These are phyloP conservation scores for Xiphophorus hellerii DNA, from an alignment of 2,113 vertebrate species.

Conservation along the genomic window DNA sequence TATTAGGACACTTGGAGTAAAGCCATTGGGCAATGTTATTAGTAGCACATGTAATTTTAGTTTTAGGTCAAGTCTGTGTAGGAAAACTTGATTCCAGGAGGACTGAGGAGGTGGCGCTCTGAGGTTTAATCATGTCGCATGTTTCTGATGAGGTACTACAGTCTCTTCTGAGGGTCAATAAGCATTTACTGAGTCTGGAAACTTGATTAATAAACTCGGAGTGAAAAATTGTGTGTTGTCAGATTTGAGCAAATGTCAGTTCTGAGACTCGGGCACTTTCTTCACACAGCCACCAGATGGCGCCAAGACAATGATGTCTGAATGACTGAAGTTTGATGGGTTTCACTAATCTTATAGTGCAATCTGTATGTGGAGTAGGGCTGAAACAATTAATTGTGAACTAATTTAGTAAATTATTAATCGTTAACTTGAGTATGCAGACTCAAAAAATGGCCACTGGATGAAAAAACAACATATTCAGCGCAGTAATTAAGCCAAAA, in stretches of 20 bases:
- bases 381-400: no score
- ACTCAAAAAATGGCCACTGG: no score
- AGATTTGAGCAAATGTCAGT: no score
- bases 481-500: no score
- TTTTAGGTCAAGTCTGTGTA: background rate
- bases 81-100: background rate
- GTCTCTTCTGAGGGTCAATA: background rate
- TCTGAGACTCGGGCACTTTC: background rate
- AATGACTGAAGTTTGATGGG: background rate
- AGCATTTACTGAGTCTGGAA: background rate
- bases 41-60: slow-evolving; percentile 1
- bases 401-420: no score
- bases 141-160: background rate
- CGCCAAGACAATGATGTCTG: slow-evolving; percentile 1
- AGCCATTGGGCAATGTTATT: background rate
- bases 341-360: background rate
- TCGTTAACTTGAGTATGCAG: no score
- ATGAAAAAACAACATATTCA: no score
- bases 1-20: background rate
- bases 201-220: background rate
- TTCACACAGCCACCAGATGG: slow-evolving; percentile 17
- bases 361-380: no score
- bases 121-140: background rate
- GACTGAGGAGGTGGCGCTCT: background rate
- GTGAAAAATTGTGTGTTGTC: no score